Conservation (phyloP, 2,888 invertebrate species). For the Odontocerum albicorne region DNA sequence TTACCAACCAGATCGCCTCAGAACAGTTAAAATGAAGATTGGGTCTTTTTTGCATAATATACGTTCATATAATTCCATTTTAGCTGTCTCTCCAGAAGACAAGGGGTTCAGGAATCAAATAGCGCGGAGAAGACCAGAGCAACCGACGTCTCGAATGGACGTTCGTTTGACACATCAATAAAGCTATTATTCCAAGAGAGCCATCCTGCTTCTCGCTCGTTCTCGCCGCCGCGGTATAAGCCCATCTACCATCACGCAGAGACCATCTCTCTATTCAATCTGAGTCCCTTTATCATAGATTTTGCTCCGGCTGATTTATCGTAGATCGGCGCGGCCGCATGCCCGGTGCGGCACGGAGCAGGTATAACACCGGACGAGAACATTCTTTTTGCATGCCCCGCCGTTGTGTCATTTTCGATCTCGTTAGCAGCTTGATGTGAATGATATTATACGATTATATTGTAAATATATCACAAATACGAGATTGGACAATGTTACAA, state of each 20-base stretch:
- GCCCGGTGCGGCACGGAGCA: slow-evolving; percentile 18
- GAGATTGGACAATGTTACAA: no score
- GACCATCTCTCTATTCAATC: slow-evolving; percentile 35
- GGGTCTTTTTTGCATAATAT: no score
- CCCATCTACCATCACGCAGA: slow-evolving; percentile 33
- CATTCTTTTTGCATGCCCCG: slow-evolving; percentile 19
- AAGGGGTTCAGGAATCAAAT: slow-evolving; percentile 1
- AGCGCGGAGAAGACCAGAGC: slow-evolving; percentile 6
- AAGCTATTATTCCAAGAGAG: slow-evolving; percentile 37
- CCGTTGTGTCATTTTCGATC: slow-evolving; percentile 22
- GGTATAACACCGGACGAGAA: neutral
- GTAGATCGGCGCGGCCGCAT: slow-evolving; percentile 32
- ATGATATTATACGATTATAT: no score
- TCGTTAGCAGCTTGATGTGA: slow-evolving; percentile 16
- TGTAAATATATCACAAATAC: no score
- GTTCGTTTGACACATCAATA: slow-evolving; percentile 36
- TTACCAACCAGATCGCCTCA: no score
- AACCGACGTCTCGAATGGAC: slow-evolving; percentile 22
- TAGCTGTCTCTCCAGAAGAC: no score
- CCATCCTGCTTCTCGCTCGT: slow-evolving; percentile 32
- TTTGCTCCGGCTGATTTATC: slow-evolving; percentile 35
- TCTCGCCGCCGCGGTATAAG: slow-evolving; percentile 25
- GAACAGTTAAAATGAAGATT: no score
- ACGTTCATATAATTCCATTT: no score
- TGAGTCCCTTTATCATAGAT: slow-evolving; percentile 35